Base-by-base conservation (phyloP, 2,888 invertebrate species). In the Phoenoteleia sp. region DNA sequence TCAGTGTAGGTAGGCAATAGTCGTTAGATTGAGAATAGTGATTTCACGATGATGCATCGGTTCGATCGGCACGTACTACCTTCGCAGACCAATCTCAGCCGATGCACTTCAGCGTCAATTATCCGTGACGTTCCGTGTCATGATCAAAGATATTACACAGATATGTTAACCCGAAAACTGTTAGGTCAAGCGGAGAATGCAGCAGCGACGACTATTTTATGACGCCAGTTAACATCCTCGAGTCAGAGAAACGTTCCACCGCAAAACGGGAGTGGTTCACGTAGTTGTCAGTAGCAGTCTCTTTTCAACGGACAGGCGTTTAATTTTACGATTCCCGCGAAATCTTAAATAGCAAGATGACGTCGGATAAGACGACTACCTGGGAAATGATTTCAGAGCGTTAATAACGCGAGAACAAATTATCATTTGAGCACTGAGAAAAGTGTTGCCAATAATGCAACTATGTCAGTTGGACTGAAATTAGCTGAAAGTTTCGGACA, bases 21-120 rank as follows among this genome's bases (percentile, higher is more conserved):
- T n/a, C n/a, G n/a, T n/a, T n/a, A n/a, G 36, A 67, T 49, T 9
- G 47, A 27, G 64, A 64, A 39, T 17, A 66, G 13, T 13, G 62
- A 54, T 62, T 71, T 69, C 69, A 45, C 56, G 76, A 76, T 82
- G 77, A 82, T 69, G 67, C 52, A 71, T 79, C 56, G 42, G 66
- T 60, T 58, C 81, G 54, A 81, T 75, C 74, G 64, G 54, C 72
- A 72, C 72, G 80, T 72, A 76, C 29, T 19, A 36, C 11, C 17
- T 27, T 54, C 23, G 36, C 27, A n/a, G 39, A 47, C 19, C 60
- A 45, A 60, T 72, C 60, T 49, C 71, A 9, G 25, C n/a, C 25
- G 25, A 13, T 17, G 52, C 52, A 25, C 52, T 52, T 52, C 25
- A 29, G 9, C 54, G 69, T 79, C 77, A 79, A 79, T 79, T 79